Percentiles rank a stretch among this genome's conserved stretches.
These are phyloP conservation scores for Chiroxiphia lanceolata DNA, from an alignment of 2,797 vertebrate genomes.

Conservation along the genomic window DNA sequence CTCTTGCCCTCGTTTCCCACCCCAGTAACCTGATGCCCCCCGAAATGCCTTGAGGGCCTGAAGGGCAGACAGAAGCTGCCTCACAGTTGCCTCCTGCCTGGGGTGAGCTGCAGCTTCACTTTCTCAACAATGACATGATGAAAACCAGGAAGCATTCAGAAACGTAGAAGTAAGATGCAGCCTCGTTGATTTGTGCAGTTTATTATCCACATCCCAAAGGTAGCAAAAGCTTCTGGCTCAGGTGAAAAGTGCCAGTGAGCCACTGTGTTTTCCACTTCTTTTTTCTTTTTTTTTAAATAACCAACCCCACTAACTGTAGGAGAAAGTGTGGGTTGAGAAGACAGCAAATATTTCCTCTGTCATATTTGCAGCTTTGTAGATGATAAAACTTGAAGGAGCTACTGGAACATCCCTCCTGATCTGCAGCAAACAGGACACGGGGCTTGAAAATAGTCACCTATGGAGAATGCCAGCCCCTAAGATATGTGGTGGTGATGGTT, in stretches of 20 bases:
- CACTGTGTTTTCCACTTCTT: not conserved
- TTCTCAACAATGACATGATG: accelerated
- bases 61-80: not conserved
- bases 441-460: not conserved
- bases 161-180: accelerated
- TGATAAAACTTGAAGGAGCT: not conserved
- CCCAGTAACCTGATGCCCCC: not conserved
- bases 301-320: not conserved
- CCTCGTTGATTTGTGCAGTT: not conserved
- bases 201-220: not conserved
- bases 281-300: not conserved
- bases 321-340: not conserved
- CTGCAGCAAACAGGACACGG: accelerated
- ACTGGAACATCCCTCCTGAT: not conserved
- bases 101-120: not conserved
- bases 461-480: not conserved
- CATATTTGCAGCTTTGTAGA: not conserved
- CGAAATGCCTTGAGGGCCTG: accelerated
- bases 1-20: not conserved
- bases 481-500: not conserved
- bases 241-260: not conserved
- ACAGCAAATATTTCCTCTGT: not conserved
- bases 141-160: not conserved
- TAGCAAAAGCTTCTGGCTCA: not conserved
- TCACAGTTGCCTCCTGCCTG: not conserved